These are phyloP conservation scores for Tiliacea citrago DNA, from an alignment of 2,888 invertebrate genomes.

Conservation along the genomic window DNA sequence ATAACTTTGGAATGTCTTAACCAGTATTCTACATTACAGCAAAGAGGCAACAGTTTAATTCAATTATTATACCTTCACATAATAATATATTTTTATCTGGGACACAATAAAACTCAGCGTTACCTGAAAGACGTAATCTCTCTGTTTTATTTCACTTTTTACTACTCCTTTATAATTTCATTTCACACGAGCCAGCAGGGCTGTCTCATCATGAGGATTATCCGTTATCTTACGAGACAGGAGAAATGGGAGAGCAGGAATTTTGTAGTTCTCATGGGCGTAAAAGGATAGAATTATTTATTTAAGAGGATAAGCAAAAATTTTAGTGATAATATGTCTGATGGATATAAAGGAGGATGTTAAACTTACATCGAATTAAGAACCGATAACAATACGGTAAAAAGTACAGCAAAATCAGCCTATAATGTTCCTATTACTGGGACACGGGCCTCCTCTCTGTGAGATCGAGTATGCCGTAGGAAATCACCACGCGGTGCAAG, in stretches of 20 bases:
- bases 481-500: no score
- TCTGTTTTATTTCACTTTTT: slow-evolving; percentile 64
- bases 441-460: no score
- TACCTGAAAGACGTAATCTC: slow-evolving; percentile 49
- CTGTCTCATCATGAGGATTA: slow-evolving; percentile 51
- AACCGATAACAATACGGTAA: neutral
- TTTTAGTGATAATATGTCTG: neutral
- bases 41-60: slow-evolving; percentile 11
- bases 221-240: slow-evolving; percentile 40
- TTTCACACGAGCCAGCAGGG: slow-evolving; percentile 41
- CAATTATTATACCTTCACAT: slow-evolving; percentile 33
- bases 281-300: slow-evolving; percentile 4
- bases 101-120: slow-evolving; percentile 37
- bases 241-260: slow-evolving; percentile 14
- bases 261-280: slow-evolving; percentile 10
- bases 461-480: no score
- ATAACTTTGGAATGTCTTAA: neutral
- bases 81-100: slow-evolving; percentile 36
- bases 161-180: slow-evolving; percentile 56
- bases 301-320: neutral
- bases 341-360: neutral
- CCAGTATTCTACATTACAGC: slow-evolving; percentile 1
- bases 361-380: neutral
- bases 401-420: neutral
- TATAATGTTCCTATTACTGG: neutral